Percentiles rank a stretch among this genome's conserved stretches.
These are phyloP conservation scores for Caenorhabditis afra DNA, from an alignment of 2,888 invertebrate species.

Conservation along the genomic window DNA sequence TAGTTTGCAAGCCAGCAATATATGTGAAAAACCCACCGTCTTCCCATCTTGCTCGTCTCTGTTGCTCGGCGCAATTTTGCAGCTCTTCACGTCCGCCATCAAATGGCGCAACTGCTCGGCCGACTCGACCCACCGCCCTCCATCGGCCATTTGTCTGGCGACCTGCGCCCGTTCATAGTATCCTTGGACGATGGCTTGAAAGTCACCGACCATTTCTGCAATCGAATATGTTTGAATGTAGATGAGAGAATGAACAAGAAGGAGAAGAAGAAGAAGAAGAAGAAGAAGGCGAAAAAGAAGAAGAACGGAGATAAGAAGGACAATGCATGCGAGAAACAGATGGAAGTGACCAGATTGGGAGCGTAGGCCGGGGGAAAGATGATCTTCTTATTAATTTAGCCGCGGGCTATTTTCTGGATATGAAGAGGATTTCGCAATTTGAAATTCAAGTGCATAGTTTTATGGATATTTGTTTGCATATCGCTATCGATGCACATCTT, in stretches of 20 bases:
- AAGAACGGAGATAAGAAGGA: slow-evolving; percentile 7
- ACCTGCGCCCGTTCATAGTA: slow-evolving; percentile 27
- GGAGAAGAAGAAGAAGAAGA: too few relatives aligned
- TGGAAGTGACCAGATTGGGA: neutral
- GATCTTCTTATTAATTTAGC: slow-evolving; percentile 14
- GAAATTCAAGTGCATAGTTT: neutral
- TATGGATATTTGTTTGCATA: neutral
- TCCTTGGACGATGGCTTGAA: slow-evolving; percentile 23
- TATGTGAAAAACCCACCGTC: slow-evolving; percentile 17
- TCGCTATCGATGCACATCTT: too few relatives aligned
- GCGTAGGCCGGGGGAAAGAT: neutral
- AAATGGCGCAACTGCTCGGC: slow-evolving; percentile 23
- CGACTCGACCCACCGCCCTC: slow-evolving; percentile 26
- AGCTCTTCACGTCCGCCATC: slow-evolving; percentile 19
- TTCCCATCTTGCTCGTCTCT: slow-evolving; percentile 38
- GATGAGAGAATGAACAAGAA: neutral
- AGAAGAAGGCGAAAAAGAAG: too few relatives aligned
- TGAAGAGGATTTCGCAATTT: neutral
- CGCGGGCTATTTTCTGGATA: neutral
- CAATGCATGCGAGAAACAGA: slow-evolving; percentile 20
- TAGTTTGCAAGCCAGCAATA: neutral
- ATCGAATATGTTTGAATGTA: neutral
- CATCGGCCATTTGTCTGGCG: slow-evolving; percentile 22
- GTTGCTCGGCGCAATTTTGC: slow-evolving; percentile 7
- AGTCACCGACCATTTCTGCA: slow-evolving; percentile 27